A percentile compares a stretch with the other conserved stretches of the same genome.
phyloP scores from a whole-genome alignment of 2,888 invertebrate species.

The Sepiola atlantica region DNA sequence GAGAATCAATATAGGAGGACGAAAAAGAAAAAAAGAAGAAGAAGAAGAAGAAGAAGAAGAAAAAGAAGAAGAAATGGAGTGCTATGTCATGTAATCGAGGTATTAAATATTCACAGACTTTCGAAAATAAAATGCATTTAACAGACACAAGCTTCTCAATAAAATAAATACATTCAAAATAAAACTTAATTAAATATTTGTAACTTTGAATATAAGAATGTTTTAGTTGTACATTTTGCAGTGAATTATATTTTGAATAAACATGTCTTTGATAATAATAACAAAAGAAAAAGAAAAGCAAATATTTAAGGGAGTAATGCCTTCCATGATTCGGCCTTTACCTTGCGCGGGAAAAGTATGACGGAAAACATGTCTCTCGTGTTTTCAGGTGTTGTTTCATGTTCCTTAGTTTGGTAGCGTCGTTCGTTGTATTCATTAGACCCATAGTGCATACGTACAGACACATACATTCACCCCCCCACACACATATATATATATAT shows the following conservation, averaged over 20 bases:
- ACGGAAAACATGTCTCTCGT: background rate
- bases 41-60: background rate
- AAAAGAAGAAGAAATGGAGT: background rate
- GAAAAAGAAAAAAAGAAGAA: too few relatives aligned
- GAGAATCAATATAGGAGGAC: too few relatives aligned
- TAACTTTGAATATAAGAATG: too few relatives aligned
- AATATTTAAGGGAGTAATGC: background rate
- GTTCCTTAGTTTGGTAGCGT: background rate
- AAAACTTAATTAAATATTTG: too few relatives aligned
- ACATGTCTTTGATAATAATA: background rate
- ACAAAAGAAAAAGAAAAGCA: background rate
- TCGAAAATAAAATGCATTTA: too few relatives aligned
- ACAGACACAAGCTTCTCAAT: background rate
- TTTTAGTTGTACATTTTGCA: background rate
- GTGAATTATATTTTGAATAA: background rate
- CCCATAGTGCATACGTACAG: too few relatives aligned
- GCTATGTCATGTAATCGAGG: background rate
- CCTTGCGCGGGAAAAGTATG: background rate
- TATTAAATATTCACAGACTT: too few relatives aligned
- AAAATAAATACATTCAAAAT: background rate
- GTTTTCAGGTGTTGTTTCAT: background rate
- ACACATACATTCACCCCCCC: too few relatives aligned
- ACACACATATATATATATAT: too few relatives aligned
- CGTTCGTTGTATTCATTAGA: background rate
- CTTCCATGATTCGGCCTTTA: background rate